phyloP scores from a whole-genome alignment of 2,797 vertebrate genomes.

The Gouania willdenowi region DNA sequence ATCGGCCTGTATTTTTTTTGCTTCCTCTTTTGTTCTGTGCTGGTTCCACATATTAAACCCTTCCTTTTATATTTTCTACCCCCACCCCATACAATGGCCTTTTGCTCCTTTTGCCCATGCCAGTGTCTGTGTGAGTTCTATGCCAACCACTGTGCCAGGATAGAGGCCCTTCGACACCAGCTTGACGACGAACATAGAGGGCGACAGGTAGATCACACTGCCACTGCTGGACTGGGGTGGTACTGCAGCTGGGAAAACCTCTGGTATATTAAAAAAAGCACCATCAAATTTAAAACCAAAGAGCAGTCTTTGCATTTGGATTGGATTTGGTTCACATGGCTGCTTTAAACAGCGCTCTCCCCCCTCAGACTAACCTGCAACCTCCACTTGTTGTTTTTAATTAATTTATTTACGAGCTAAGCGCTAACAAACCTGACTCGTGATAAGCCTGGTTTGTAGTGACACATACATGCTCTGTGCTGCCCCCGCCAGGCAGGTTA shows the following conservation, averaged over 20 bases:
- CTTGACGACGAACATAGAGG: conserved; percentile 63
- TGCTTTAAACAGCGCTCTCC: too few relatives aligned
- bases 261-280: too few relatives aligned
- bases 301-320: conserved; percentile 5
- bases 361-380: conserved; percentile 23
- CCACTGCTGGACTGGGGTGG: conserved; percentile 61
- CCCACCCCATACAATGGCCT: conserved; percentile 50
- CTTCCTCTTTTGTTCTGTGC: conserved; percentile 35
- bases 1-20: conserved; percentile 16
- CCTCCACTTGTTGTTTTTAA: background rate
- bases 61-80: conserved; percentile 55
- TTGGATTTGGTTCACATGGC: background rate
- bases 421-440: conserved; percentile 13
- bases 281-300: background rate
- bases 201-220: conserved; percentile 77
- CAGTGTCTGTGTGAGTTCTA: conserved; percentile 77
- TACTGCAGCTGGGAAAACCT: conserved; percentile 59
- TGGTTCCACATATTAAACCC: conserved; percentile 47
- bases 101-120: conserved; percentile 55
- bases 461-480: conserved; percentile 2
- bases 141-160: conserved; percentile 71
- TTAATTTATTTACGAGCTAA: conserved; percentile 11
- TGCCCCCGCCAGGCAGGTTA: conserved; percentile 8
- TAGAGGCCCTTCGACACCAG: conserved; percentile 64
- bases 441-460: conserved; percentile 15